Evolutionary conservation across 2,888 invertebrate genomes (phyloP), one percentile per base, ranked within the genome.

Genomic region (Alcis repandata): DNA sequence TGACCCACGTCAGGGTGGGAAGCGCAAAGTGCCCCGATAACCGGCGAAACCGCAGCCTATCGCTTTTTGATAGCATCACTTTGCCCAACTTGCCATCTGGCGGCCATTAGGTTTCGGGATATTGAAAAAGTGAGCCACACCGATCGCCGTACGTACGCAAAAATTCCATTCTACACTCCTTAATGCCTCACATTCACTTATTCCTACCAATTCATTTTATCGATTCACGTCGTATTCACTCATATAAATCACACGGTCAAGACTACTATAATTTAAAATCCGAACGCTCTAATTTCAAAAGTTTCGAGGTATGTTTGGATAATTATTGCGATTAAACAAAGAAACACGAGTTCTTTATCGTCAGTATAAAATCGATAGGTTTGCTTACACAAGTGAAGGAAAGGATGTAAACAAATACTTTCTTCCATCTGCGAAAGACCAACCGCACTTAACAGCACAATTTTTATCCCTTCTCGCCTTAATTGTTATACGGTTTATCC

Each of bases 41-140:
- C 92, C 88, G 88, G 80, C 82, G 85, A 87, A 87, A 88, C 90
- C 91, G 85, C 91, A 75, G 90, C 91, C 92, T 92, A 93, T 92
- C 89, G 92, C 89, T 91, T 92, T 93, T 93, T 93, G 92, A 93
- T 93, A 91, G 92, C 92, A 91, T 91, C 92, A 92, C 92, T 93
- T 93, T 92, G 84, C 86, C 88, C 85, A 92, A 92, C 89, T 92
- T 88, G 90, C 92, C 93, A 93, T 91, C 90, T 93, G 93, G 78
- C 84, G 87, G 87, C 92, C 93, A 92, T 93, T 93, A 93, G 91
- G 85, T 90, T 73, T 78, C 59, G 88, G 87, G 89, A 92, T 92
- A 92, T 92, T 93, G 92, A 92, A 93, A 92, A 93, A 92, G 89
- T 92, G 86, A 88, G 87, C 87, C 83, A 76, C 72, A 74, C 77